Percentiles rank a stretch among this genome's conserved stretches.
These are phyloP conservation scores for Nesospiza acunhae DNA, from an alignment of 2,113 vertebrate species.

Conservation along the genomic window DNA sequence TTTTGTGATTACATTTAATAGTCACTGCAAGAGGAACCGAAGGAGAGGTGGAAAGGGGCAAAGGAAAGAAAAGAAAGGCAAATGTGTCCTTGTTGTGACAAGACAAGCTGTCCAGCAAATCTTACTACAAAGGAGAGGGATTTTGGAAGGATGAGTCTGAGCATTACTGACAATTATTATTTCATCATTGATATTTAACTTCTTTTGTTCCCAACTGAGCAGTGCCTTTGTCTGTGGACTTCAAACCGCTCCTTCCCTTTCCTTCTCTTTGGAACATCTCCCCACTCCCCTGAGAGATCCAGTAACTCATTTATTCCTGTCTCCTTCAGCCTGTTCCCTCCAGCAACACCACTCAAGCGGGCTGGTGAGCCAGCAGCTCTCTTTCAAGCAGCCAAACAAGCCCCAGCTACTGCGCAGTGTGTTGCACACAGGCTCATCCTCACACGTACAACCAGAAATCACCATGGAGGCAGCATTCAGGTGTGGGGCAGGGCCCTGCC, in stretches of 20 bases:
- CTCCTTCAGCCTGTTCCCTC: background rate
- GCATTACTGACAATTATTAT: background rate
- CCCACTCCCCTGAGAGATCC: background rate
- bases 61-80: background rate
- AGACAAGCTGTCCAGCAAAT: background rate
- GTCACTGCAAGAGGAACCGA: background rate
- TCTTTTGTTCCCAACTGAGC: background rate
- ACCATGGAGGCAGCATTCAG: background rate
- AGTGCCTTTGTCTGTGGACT: background rate
- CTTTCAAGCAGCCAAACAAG: background rate
- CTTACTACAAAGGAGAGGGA: background rate
- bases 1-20: background rate
- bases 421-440: accelerated
- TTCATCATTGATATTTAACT: slow-evolving; percentile 15
- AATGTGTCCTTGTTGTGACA: background rate
- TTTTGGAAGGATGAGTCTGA: slow-evolving; percentile 10
- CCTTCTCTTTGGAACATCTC: background rate
- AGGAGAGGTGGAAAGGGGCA: background rate
- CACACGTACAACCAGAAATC: background rate
- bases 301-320: background rate
- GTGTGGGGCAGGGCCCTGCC: background rate
- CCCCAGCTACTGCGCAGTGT: background rate
- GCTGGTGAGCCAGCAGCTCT: background rate
- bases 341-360: background rate
- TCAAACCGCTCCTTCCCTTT: background rate